A percentile compares a stretch with the other conserved stretches of the same genome.
Conservation (phyloP, 2,888 invertebrate genomes). For the Eristalis pertinax region DNA sequence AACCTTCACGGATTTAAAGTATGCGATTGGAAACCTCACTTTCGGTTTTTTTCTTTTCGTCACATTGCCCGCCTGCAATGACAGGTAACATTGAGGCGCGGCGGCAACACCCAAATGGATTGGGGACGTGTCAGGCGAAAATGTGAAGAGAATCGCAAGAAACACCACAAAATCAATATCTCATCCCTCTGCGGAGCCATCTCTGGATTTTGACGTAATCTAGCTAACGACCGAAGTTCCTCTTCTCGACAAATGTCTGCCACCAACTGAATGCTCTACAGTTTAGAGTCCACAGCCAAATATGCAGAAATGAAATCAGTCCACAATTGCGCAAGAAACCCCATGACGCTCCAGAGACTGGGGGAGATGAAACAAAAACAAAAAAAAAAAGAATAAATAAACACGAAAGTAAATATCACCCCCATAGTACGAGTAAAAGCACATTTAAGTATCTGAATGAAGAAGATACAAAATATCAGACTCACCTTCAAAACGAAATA, state of each 20-base stretch:
- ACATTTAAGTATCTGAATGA: conserved; percentile 17
- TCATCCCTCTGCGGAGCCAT: not conserved
- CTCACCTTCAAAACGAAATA: conserved; percentile 30
- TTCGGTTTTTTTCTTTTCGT: conserved; percentile 31
- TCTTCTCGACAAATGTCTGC: not conserved
- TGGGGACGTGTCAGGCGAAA: not conserved
- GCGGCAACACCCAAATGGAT: not conserved
- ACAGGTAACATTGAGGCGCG: conserved; percentile 17
- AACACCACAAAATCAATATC: conserved; percentile 16
- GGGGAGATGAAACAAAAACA: no score
- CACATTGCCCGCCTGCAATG: conserved; percentile 11
- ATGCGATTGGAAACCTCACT: conserved; percentile 32
- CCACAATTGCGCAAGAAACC: conserved; percentile 43
- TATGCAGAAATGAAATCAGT: conserved; percentile 15
- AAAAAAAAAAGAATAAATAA: conserved; percentile 1
- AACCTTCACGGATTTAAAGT: conserved; percentile 35
- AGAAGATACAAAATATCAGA: conserved; percentile 21
- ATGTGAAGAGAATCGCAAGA: not conserved
- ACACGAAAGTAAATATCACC: conserved; percentile 39
- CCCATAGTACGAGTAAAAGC: conserved; percentile 2
- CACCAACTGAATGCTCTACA: not conserved
- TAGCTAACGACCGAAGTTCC: conserved; percentile 1
- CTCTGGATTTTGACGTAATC: conserved; percentile 27
- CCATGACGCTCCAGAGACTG: not conserved
- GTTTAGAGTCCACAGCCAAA: conserved; percentile 1